Conservation (phyloP, 2,888 invertebrate genomes). For the Agonopterix alstromeriana region DNA sequence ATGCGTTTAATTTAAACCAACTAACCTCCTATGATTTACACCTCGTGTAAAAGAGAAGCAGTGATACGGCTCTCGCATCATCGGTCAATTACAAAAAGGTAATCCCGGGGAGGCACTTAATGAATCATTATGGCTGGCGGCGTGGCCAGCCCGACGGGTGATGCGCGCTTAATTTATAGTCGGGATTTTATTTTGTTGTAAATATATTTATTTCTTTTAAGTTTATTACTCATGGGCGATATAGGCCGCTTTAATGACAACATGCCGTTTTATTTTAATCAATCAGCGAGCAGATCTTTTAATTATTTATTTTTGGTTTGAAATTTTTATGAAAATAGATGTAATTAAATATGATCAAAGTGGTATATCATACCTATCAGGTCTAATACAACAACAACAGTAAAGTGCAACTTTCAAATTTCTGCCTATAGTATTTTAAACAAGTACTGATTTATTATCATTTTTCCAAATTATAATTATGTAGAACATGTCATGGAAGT, state of each 20-base stretch:
- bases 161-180: conserved; percentile 57
- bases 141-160: conserved; percentile 44
- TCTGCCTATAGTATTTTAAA: too few relatives aligned
- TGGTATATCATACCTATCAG: too few relatives aligned
- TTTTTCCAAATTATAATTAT: too few relatives aligned
- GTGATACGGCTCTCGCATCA: conserved; percentile 69
- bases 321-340: too few relatives aligned
- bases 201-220: conserved; percentile 8
- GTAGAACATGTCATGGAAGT: too few relatives aligned
- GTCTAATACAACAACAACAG: too few relatives aligned
- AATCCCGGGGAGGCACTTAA: conserved; percentile 74
- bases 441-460: too few relatives aligned
- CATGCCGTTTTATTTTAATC: background rate
- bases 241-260: background rate
- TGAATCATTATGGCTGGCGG: conserved; percentile 70
- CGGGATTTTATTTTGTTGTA: conserved; percentile 14
- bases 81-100: conserved; percentile 76
- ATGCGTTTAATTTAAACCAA: too few relatives aligned
- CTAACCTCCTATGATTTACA: conserved; percentile 19
- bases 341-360: too few relatives aligned
- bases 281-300: background rate
- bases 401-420: too few relatives aligned
- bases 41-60: conserved; percentile 55
- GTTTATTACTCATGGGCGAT: background rate
- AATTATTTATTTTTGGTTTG: too few relatives aligned